Base-by-base conservation (phyloP, 1,140 invertebrate genomes). In the Diachasma alloeum region DNA sequence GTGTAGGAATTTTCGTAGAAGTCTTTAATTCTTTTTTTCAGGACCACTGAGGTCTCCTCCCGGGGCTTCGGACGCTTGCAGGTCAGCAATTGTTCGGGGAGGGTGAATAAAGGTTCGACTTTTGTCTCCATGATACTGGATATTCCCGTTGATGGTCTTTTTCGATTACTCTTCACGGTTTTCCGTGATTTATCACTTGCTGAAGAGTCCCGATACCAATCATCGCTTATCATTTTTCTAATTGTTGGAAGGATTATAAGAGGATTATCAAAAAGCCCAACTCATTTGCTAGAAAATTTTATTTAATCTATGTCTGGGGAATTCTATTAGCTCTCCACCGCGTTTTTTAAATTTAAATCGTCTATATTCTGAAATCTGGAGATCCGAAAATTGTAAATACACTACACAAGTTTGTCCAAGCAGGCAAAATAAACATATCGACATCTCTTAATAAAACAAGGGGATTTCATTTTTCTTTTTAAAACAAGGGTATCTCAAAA, bases 41-140 rank as follows among this genome's bases (percentile, higher is more conserved):
- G 66, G 22, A 19, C 53, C 9, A 8, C 75, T 15, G n/a, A 63
- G 6, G 24, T 42, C 53, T 26, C 48, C 76, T 53, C 78, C 78
- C 6, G 66, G 79, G 46, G 26, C 78, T 68, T 79, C 78, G 11
- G 69, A 66, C 68, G 68, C 22, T 78, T 79, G 39, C 67, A 69
- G 59, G 44, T 44, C 19, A 76, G 79, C 13, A 85, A 75, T 36
- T 84, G 37, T 0, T 75, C 39, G 0, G 84, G 83, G 13, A 85
- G 77, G 19, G 76, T 66, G 56, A 84, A 85, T 19, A 82, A 31
- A 6, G 80, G 81, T 74, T 79, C 78, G 1, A 83, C 44, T 71
- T 82, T 80, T 4, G 56, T 66, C 11, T 83, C 69, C 15, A 77
- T 56, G 31, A 80, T 59, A 39, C 77, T 81, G 17, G 42, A 36